Percentiles rank a stretch among this genome's conserved stretches.
phyloP scores from a whole-genome alignment of 2,113 vertebrate species.

The Anguilla rostrata region DNA sequence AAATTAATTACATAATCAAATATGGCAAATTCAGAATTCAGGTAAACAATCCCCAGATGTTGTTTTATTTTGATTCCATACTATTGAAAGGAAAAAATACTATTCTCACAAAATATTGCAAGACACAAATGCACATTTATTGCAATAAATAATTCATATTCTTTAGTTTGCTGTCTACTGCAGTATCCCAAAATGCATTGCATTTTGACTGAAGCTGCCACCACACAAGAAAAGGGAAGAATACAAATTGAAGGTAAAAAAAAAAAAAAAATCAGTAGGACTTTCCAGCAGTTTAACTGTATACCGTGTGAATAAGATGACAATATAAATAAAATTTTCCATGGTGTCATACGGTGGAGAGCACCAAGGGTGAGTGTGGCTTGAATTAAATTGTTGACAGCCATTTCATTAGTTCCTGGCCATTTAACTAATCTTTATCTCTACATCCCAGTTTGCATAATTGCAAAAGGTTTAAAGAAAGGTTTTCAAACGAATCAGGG shows the following conservation, averaged over 20 bases:
- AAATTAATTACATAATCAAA: not conserved
- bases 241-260: slow-evolving; percentile 63
- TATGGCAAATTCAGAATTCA: not conserved
- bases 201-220: not conserved
- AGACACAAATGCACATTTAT: slow-evolving; percentile 69
- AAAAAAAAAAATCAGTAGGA: not conserved
- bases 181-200: slow-evolving; percentile 52
- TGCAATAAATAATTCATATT: slow-evolving; percentile 66
- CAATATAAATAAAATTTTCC: too few relatives aligned
- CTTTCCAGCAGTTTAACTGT: too few relatives aligned
- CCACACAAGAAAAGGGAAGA: slow-evolving; percentile 39
- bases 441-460: not conserved
- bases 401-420: not conserved
- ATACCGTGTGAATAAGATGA: too few relatives aligned
- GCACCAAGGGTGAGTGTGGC: not conserved
- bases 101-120: slow-evolving; percentile 64
- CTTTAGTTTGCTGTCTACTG: slow-evolving; percentile 65
- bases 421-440: not conserved
- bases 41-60: not conserved
- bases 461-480: not conserved
- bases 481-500: not conserved
- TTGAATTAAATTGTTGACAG: not conserved
- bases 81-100: slow-evolving; percentile 41
- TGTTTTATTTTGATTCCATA: slow-evolving; percentile 51
- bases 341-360: too few relatives aligned